Percentiles rank a stretch among this genome's conserved stretches.
Conservation (phyloP, 2,797 vertebrate genomes). For the Sebastes goodei region DNA sequence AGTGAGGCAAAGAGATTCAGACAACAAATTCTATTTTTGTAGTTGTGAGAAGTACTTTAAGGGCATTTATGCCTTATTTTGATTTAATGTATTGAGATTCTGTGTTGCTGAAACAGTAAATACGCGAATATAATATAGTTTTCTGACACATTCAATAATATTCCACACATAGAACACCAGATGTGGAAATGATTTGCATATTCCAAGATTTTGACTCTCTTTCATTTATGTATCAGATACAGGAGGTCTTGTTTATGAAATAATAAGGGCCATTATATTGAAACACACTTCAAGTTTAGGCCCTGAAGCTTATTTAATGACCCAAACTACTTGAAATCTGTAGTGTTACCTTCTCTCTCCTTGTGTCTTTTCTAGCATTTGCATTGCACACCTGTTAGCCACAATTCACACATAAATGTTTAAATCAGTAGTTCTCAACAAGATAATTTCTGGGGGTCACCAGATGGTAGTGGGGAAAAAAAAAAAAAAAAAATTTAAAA, state of each 20-base stretch:
- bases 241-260: background rate
- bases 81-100: background rate
- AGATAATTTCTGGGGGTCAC: no score
- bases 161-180: background rate
- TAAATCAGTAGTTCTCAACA: no score
- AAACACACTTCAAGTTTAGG: background rate
- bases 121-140: background rate
- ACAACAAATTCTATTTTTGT: background rate
- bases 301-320: background rate
- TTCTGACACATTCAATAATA: background rate
- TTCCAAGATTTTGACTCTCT: background rate
- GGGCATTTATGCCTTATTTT: background rate
- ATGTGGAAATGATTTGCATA: background rate
- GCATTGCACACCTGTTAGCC: background rate
- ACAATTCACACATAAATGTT: background rate
- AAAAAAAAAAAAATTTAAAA: no score
- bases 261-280: background rate
- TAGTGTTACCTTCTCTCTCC: background rate
- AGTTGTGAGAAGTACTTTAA: background rate
- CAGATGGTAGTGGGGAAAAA: no score
- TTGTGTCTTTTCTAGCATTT: background rate
- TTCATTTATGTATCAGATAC: background rate
- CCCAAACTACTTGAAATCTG: background rate
- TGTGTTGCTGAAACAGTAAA: background rate
- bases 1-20: background rate